Percentiles rank a stretch among this genome's conserved stretches.
phyloP scores from a whole-genome alignment of 2,797 vertebrate genomes.

The Cuculus canorus region DNA sequence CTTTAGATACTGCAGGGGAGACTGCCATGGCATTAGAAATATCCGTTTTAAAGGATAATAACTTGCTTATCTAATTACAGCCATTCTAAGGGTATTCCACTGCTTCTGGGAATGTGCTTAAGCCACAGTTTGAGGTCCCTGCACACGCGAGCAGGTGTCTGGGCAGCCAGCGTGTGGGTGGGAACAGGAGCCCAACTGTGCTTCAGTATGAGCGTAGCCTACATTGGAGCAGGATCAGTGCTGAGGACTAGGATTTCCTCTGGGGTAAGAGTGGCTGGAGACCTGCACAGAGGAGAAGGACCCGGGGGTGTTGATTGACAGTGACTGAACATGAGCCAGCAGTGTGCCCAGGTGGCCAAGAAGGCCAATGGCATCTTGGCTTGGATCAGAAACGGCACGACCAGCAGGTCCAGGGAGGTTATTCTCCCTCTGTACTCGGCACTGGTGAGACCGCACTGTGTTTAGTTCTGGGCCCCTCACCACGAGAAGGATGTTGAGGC shows the following conservation, averaged over 20 bases:
- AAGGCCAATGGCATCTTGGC: too few species aligned
- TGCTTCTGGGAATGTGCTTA: not conserved
- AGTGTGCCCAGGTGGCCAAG: too few species aligned
- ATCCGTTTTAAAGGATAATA: not conserved
- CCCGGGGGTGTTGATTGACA: too few species aligned
- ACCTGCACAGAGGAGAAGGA: too few species aligned
- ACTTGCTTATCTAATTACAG: not conserved
- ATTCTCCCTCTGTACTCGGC: too few species aligned
- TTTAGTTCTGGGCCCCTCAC: too few species aligned
- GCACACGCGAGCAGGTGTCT: accelerated
- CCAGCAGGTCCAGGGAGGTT: too few species aligned
- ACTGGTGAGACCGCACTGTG: too few species aligned
- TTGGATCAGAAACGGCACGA: too few species aligned
- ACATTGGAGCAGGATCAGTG: not conserved
- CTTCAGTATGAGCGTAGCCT: not conserved
- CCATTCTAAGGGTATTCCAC: not conserved
- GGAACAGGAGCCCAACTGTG: not conserved
- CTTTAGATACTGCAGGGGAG: not conserved
- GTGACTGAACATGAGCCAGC: too few species aligned
- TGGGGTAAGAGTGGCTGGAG: too few species aligned
- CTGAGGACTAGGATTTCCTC: not conserved
- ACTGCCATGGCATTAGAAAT: not conserved
- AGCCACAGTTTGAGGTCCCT: not conserved
- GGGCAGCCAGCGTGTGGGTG: accelerated
- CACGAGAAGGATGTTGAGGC: too few species aligned